These are phyloP conservation scores for Orgyia antiqua DNA, from an alignment of 2,888 invertebrate genomes.

Conservation along the genomic window DNA sequence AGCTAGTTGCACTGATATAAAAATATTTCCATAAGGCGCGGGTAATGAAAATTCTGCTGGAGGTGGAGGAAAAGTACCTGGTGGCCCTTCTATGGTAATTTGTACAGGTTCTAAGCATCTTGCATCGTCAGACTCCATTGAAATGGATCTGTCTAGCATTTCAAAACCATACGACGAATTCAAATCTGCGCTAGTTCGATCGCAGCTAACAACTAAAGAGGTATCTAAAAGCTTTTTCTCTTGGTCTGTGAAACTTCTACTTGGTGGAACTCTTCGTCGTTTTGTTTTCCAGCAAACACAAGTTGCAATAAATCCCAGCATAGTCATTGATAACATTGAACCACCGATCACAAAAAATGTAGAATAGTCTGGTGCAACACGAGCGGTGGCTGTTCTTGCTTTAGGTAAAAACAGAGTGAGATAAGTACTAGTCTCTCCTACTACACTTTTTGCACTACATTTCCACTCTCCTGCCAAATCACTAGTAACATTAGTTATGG, in stretches of 20 bases:
- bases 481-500: constrained; percentile 88
- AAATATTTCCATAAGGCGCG: constrained; percentile 84
- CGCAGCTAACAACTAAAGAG: constrained; percentile 81
- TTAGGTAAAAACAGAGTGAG: constrained; percentile 72
- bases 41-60: constrained; percentile 71
- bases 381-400: constrained; percentile 86
- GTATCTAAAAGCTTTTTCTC: constrained; percentile 91
- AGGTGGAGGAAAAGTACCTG: constrained; percentile 62
- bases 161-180: constrained; percentile 72
- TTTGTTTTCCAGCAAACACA: constrained; percentile 81
- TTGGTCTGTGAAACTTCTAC: constrained; percentile 89
- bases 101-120: constrained; percentile 78
- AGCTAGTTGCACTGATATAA: constrained; percentile 90
- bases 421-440: constrained; percentile 79
- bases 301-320: constrained; percentile 76
- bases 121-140: constrained; percentile 69
- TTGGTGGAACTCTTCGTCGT: constrained; percentile 83
- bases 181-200: constrained; percentile 81
- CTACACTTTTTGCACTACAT: constrained; percentile 85
- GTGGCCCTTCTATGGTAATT: constrained; percentile 77
- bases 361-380: constrained; percentile 84
- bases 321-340: constrained; percentile 82
- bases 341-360: constrained; percentile 84
- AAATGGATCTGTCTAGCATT: constrained; percentile 73
- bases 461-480: constrained; percentile 91